Evolutionary conservation across 2,113 vertebrate genomes (phyloP), one percentile per base, ranked within the genome.

Genomic region (Elachura formosa): DNA sequence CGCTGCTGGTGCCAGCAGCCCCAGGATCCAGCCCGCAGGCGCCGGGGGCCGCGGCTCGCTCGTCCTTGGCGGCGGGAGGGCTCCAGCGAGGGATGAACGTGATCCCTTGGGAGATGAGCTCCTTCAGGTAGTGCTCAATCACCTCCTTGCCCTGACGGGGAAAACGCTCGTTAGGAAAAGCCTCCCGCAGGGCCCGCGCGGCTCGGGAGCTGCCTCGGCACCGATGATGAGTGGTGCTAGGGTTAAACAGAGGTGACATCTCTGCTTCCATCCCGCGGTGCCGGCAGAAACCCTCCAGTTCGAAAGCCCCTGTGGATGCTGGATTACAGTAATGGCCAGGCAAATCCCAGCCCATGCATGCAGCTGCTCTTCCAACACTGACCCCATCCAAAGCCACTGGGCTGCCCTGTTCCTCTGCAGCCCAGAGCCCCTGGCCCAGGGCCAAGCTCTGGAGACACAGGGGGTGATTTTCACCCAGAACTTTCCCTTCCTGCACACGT

Each of bases 131-230:
- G 91, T 98, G 96, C 25, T 99, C 98, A 6, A 99, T 99, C 81
- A 98, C 98, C 86, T 98, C 98, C 77, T 98, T 99, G 64, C 98
- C 98, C 98, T 99, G 97, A 25, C 95, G 41, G 24, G 59, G 75
- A 85, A 25, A 69, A 34, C 6, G 73, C 52, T 46, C 34, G 3
- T 95, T 66, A 94, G 64, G 38, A 10, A 56, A n/a, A 19, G 2
- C 10, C 31, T 31, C 45, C 33, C 51, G 26, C 41, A 29, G 56
- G 73, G 34, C 14, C 75, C 73, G 84, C 63, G 31, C 45, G 75
- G 40, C 34, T 18, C 38, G 36, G 10, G 38, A 26, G 22, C 38
- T 55, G 46, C 49, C 62, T 84, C 46, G n/a, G 36, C 29, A 62
- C 11, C 62, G 58, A 24, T 25, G 56, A 54, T 21, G 36, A 40